A percentile compares a stretch with the other conserved stretches of the same genome.
phyloP scores from a whole-genome alignment of 2,113 vertebrate species.

The Strigops habroptila region DNA sequence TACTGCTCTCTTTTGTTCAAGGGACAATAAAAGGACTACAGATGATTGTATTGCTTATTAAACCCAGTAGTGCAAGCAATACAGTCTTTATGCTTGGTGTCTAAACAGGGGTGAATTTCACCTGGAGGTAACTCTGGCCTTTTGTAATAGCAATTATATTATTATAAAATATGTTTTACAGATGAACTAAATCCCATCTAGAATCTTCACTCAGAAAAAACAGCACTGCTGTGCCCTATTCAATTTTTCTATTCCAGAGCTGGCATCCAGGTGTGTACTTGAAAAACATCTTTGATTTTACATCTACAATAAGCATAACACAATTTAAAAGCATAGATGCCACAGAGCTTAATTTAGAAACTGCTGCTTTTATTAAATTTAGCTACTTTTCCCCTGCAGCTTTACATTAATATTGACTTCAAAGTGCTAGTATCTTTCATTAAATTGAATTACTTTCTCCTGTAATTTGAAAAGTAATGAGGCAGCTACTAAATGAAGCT shows the following conservation, averaged over 20 bases:
- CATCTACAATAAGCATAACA: not conserved
- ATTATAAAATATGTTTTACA: not conserved
- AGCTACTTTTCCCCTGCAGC: not conserved
- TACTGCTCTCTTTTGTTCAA: not conserved
- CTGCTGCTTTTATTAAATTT: constrained; percentile 32
- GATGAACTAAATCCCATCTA: not conserved
- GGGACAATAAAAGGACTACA: not conserved
- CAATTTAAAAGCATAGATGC: constrained; percentile 16
- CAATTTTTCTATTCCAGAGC: not conserved
- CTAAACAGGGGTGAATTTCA: not conserved
- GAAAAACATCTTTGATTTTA: constrained; percentile 33
- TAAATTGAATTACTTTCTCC: constrained; percentile 29
- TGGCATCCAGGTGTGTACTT: constrained; percentile 2
- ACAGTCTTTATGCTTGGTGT: not conserved
- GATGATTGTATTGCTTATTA: not conserved
- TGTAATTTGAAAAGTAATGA: constrained; percentile 42
- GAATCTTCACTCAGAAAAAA: not conserved
- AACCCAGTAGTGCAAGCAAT: not conserved
- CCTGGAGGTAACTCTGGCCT: not conserved
- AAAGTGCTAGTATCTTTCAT: constrained; percentile 7
- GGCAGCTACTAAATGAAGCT: constrained; percentile 29
- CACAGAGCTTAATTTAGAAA: constrained; percentile 28
- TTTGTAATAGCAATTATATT: not conserved
- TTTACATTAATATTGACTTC: constrained; percentile 44
- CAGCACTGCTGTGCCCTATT: not conserved